A percentile compares a stretch with the other conserved stretches of the same genome.
These are phyloP conservation scores for Carassius carassius DNA, from an alignment of 2,113 vertebrate species.

Conservation along the genomic window DNA sequence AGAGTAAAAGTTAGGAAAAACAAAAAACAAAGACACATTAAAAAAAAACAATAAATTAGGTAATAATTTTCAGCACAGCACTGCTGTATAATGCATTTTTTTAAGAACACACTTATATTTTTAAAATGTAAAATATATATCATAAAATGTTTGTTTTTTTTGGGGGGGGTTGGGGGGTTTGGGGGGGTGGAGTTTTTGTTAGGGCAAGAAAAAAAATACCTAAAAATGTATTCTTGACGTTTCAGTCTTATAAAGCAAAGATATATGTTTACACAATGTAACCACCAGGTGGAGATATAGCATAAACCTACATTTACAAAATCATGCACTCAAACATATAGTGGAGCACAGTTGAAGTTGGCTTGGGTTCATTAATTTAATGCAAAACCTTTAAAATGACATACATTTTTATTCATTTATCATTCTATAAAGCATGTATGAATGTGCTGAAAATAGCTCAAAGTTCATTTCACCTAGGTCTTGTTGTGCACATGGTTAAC, in stretches of 20 bases:
- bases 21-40: neutral
- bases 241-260: neutral
- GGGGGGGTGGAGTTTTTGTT: neutral
- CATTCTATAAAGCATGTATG: too few species aligned
- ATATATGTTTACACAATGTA: neutral
- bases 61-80: neutral
- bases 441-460: neutral
- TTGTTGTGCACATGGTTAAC: neutral
- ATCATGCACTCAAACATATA: neutral
- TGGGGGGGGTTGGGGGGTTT: too few species aligned
- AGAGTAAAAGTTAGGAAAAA: neutral
- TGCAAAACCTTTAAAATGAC: neutral
- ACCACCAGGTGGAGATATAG: constrained; percentile 49
- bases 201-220: neutral
- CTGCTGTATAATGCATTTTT: neutral
- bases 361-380: neutral
- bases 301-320: neutral
- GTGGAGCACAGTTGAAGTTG: too few species aligned
- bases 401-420: neutral
- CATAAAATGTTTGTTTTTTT: neutral
- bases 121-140: neutral
- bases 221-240: neutral
- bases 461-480: neutral
- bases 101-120: neutral
- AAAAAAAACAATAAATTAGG: neutral